Base-by-base conservation (phyloP, 2,888 invertebrate genomes). In the Slavum lentiscoides region DNA sequence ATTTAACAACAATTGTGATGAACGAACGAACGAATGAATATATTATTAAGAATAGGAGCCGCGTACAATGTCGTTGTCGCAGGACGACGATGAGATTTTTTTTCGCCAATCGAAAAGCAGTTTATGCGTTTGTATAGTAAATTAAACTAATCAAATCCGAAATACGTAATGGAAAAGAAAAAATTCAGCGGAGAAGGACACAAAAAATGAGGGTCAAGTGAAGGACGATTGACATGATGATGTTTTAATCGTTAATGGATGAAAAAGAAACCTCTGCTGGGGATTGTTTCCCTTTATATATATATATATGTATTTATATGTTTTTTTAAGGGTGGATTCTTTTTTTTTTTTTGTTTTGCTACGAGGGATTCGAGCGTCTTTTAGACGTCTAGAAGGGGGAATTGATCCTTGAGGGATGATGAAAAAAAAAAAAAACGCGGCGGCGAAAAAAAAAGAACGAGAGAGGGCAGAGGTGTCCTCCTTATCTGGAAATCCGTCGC, bases 231-330 rank as follows among this genome's bases (percentile, higher is more conserved):
- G 80, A 80, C 80, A 80, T 80, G 80, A 80, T 80, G 80, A 72
- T 80, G 70, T 80, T 80, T 80, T 80, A 80, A 80, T 80, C 80
- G 80, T 80, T 80, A 80, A 80, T 80, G 80, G 80, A 80, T 64
- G 80, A 72, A 80, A 72, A 70, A 75, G 66, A 77, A 70, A 80
- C 70, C 80, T 80, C 70, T 80, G 70, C 64, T 70, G 64, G 70
- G 69, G 70, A 72, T 80, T 80, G 72, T 80, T 69, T 80, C 39
- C 30, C 30, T 64, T 9, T 53, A 11, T 53, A 19, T 30, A 23
- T 30, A 39, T 64, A 66, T 74, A 64, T 53, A 64, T 64, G 53
- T 49, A 74, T 61, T 61, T 69, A 69, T 69, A 61, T 77, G 69
- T 69, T 72, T 80, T 80, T 80, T 80, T 80, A 66, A 72, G 72